Evolutionary conservation across 2,113 vertebrate genomes (phyloP).

Genomic region (Cebus imitator): DNA sequence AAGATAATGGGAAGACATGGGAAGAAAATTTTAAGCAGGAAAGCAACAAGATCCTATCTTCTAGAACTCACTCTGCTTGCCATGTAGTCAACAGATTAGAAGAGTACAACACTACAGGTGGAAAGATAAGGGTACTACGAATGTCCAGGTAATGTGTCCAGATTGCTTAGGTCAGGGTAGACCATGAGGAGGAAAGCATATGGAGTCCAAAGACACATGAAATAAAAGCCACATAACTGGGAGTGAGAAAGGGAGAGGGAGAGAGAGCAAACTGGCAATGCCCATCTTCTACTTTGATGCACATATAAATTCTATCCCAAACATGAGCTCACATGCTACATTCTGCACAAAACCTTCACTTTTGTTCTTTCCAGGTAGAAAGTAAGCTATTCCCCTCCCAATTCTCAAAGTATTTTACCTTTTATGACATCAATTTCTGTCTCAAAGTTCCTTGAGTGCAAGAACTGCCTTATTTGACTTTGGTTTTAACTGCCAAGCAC

Average conservation of each 20-base stretch:
- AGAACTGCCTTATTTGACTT: not conserved
- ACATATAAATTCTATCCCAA: not conserved
- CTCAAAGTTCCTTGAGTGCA: not conserved
- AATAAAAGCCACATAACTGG: not conserved
- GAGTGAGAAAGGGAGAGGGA: not conserved
- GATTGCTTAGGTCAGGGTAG: not conserved
- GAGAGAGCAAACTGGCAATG: not conserved
- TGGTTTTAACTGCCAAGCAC: not conserved
- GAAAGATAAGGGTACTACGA: not conserved
- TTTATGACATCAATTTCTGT: not conserved
- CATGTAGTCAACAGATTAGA: not conserved
- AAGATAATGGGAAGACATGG: not conserved
- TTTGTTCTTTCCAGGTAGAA: not conserved
- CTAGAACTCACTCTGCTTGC: not conserved
- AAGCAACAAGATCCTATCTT: not conserved
- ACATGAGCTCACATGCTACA: not conserved
- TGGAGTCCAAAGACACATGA: not conserved
- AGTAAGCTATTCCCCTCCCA: not conserved
- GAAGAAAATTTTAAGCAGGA: constrained; percentile 25
- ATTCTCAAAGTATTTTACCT: not conserved
- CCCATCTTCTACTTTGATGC: not conserved
- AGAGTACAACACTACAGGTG: not conserved
- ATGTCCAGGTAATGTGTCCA: not conserved
- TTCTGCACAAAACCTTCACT: not conserved
- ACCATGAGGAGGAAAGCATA: not conserved